These are phyloP conservation scores for Tetrapedia diversipes DNA, from an alignment of 2,888 invertebrate genomes.

Conservation along the genomic window DNA sequence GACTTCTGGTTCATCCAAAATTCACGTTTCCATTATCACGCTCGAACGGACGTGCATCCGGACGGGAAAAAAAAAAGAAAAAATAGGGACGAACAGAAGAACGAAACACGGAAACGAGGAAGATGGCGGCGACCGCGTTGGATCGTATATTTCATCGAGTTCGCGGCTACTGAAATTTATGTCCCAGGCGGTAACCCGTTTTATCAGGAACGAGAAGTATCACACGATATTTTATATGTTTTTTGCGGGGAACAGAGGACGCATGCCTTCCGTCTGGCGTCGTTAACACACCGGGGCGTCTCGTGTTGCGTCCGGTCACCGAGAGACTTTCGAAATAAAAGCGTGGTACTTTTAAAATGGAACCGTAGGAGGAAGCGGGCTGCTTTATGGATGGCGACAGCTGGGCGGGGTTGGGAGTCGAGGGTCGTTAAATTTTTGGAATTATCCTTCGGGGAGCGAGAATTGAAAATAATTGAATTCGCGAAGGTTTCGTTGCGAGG, in stretches of 20 bases:
- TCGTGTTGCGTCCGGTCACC: conserved; percentile 22
- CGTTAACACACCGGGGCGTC: conserved; percentile 42
- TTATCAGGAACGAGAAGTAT: conserved; percentile 51
- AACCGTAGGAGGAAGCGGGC: not conserved
- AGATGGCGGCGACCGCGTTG: not conserved
- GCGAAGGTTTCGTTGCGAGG: too few species aligned
- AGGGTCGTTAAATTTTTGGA: not conserved
- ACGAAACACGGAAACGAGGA: conserved; percentile 20
- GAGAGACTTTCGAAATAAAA: conserved; percentile 17
- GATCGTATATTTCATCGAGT: conserved; percentile 47
- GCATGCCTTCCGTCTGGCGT: conserved; percentile 30
- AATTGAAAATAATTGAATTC: too few species aligned
- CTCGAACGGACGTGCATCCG: not conserved
- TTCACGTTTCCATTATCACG: conserved; percentile 54
- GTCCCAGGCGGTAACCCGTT: conserved; percentile 44
- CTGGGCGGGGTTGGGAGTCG: not conserved
- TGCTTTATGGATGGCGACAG: not conserved
- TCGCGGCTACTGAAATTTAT: conserved; percentile 43
- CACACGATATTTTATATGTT: conserved; percentile 49
- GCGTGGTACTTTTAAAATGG: not conserved
- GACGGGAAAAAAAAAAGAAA: not conserved
- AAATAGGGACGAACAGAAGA: not conserved
- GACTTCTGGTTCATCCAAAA: conserved; percentile 41
- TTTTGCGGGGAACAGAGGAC: conserved; percentile 11
- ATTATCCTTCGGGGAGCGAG: too few species aligned